These are phyloP conservation scores for Cichladusa arquata DNA, from an alignment of 2,113 vertebrate genomes.

Conservation along the genomic window DNA sequence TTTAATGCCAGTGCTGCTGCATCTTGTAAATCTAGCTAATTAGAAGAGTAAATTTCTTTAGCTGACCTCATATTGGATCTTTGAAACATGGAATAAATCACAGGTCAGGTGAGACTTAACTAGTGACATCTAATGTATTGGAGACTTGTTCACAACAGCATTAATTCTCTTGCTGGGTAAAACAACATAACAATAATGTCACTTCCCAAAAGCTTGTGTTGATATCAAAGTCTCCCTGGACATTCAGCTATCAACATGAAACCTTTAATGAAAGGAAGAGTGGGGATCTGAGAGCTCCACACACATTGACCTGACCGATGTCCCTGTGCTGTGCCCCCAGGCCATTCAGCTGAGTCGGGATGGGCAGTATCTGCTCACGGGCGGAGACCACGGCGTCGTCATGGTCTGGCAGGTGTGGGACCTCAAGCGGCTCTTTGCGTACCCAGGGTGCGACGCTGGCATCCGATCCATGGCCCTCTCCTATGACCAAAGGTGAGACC, in stretches of 20 bases:
- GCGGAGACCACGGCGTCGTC: constrained; percentile 89
- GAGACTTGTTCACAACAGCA: neutral
- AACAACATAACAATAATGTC: neutral
- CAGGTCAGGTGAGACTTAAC: neutral
- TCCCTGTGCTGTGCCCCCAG: constrained; percentile 60
- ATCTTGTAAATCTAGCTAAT: constrained; percentile 8
- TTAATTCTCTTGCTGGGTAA: neutral
- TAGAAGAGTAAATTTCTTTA: constrained; percentile 23
- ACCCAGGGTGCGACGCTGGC: constrained; percentile 94
- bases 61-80: neutral
- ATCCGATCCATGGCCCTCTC: constrained; percentile 96
- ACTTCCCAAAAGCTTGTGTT: neutral
- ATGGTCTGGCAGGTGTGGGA: constrained; percentile 89
- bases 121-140: neutral
- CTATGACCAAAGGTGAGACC: constrained; percentile 92
- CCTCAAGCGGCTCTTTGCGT: constrained; percentile 90
- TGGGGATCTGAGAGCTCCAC: neutral
- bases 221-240: neutral
- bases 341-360: constrained; percentile 93
- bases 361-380: constrained; percentile 94
- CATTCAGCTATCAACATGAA: neutral
- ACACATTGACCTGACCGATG: neutral
- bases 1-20: neutral
- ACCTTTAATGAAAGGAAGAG: neutral
- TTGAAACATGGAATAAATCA: constrained; percentile 1